Base-by-base conservation (phyloP, 2,797 vertebrate genomes). In the Aulostomus chinensis region DNA sequence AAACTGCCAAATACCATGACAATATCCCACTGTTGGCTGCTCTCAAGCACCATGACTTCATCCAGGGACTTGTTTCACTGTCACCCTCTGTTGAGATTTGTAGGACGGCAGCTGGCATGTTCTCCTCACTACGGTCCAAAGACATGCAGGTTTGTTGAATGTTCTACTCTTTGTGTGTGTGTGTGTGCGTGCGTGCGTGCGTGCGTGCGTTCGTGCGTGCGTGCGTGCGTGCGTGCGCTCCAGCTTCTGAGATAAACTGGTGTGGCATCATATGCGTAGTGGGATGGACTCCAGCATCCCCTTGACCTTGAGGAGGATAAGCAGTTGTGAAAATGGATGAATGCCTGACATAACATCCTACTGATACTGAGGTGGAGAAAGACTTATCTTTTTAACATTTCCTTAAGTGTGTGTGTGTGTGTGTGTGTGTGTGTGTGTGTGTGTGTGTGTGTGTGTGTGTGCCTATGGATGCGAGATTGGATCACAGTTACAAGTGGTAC, bases 191-290 rank as follows among this genome's bases (percentile, higher is more conserved):
- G 33, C 35, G 17, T 47, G 32, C 20, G 49, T 58, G 11, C 39
- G 48, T 64, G 63, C 61, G 52, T 68, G 52, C 24, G 9, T 25
- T 25, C 40, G 49, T 34, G 51, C 18, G 46, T 30, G 33, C 35
- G 17, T 47, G 32, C 20, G 49, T 58, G 11, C 39, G 48, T 64
- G 63, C 61, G 52, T 68, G 52, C 24, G 9, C 9, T 25, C 24
- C 65, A 70, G 58, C 33, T 13, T 21, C 47, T 49, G 45, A 46
- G 68, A 63, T 22, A 47, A 57, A 64, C 59, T 72, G 55, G n/a
- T n/a, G n/a, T n/a, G n/a, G 58, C 58, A 59, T 13, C 28, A 17
- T 7, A 24, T 22, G 54, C 34, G 37, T 17, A 12, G 60, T 50
- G 67, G 64, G 71, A 78, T 10, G 4, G 25, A 21, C 22, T 80